Conservation (phyloP, 2,888 invertebrate genomes). For the Dioctria linearis region DNA sequence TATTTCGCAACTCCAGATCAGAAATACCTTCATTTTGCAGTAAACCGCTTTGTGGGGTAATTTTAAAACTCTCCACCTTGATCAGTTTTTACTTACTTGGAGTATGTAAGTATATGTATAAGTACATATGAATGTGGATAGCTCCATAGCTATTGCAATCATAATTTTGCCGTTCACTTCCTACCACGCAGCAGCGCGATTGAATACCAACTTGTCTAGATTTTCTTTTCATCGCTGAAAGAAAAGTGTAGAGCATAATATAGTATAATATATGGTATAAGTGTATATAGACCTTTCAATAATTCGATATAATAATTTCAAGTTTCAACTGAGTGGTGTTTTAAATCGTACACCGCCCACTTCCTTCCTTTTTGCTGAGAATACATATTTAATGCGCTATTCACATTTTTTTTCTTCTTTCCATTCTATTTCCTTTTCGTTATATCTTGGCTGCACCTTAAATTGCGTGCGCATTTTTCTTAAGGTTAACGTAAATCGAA, state of each 20-base stretch:
- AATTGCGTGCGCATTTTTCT: conserved; percentile 9
- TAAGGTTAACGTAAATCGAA: not conserved
- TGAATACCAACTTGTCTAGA: conserved; percentile 17
- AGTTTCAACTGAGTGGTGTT: not conserved
- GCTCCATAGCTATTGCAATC: not conserved
- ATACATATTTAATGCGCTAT: not conserved
- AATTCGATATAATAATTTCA: conserved; percentile 18
- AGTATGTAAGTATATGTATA: no score
- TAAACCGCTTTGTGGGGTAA: conserved; percentile 20
- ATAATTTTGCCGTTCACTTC: conserved; percentile 25
- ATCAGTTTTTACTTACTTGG: not conserved
- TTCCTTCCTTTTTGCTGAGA: conserved; percentile 31
- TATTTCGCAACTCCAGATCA: conserved; percentile 27
- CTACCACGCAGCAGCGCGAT: conserved; percentile 2
- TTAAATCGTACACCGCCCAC: conserved; percentile 32
- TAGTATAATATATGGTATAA: no score
- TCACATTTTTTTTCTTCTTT: conserved; percentile 15
- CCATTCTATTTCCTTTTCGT: conserved; percentile 15
- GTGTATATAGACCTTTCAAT: not conserved
- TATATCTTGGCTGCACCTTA: conserved; percentile 18
- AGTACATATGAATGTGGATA: not conserved
- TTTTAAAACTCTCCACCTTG: conserved; percentile 28
- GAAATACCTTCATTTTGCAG: conserved; percentile 18
- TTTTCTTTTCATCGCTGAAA: conserved; percentile 5
- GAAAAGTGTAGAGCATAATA: conserved; percentile 6